Evolutionary conservation across 1,140 invertebrate genomes (phyloP), one percentile per base, ranked within the genome.

Genomic region (Asbolus verrucosus): DNA sequence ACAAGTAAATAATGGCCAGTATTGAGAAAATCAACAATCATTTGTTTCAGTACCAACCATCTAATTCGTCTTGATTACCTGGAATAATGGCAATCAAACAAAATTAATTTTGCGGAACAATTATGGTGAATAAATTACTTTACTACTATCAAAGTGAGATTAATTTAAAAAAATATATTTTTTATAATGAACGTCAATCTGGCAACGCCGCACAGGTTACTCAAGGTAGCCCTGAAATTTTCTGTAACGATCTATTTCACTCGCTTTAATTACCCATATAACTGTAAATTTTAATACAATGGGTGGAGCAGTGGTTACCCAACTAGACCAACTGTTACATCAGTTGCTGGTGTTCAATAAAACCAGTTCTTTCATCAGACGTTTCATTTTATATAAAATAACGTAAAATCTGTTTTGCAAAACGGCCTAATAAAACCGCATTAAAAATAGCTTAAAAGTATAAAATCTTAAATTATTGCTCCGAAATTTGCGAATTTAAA

Each of bases 401-500:
- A n/a, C n/a, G 33, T 36, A n/a, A 36, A 36, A 36, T n/a, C n/a
- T n/a, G n/a, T n/a, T n/a, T n/a, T n/a, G n/a, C n/a, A n/a, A n/a
- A n/a, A n/a, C n/a, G n/a, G n/a, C n/a, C n/a, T n/a, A n/a, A n/a
- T n/a, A n/a, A n/a, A n/a, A n/a, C n/a, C n/a, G n/a, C n/a, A n/a
- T n/a, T 30, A 30, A 54, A 31, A 43, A 19, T 18, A 5, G 16
- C 16, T 46, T 18, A 9, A 19, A 5, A 46, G 19, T 16, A 19
- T 46, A 46, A 19, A 19, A 18, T 46, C 21, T 54, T 24, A 54
- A 54, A 54, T 54, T 30, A 54, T 54, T 54, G 46, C 46, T 54
- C 46, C 8, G 21, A 27, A 14, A 24, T 24, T 13, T 27, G 21
- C 13, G 46, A 54, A 13, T 54, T 54, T 21, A 54, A 13, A 8